Evolutionary conservation across 2,888 invertebrate genomes (phyloP).

Genomic region (Endotricha flammealis): DNA sequence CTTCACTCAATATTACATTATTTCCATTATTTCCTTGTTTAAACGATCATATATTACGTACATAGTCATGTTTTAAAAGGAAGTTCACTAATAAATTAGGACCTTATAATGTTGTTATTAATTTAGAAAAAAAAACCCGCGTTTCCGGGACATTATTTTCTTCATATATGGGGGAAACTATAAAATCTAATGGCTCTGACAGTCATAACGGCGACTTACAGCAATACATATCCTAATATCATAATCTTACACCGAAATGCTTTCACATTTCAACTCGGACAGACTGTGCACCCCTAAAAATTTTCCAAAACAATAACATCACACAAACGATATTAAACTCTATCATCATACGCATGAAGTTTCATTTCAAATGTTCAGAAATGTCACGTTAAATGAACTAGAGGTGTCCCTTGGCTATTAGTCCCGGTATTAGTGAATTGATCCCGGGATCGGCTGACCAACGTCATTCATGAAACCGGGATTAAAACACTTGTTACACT

Average conservation of each 20-base stretch:
- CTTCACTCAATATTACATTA: too few species aligned
- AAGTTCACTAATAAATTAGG: too few species aligned
- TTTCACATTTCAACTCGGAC: slow-evolving; percentile 59
- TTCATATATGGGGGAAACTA: slow-evolving; percentile 38
- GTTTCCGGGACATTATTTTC: slow-evolving; percentile 18
- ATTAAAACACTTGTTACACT: slow-evolving; percentile 63
- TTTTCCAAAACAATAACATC: slow-evolving; percentile 29
- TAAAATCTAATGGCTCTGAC: slow-evolving; percentile 34
- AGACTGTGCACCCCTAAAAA: slow-evolving; percentile 50
- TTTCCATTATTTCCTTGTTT: too few species aligned
- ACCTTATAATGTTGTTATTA: too few species aligned
- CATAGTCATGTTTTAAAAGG: too few species aligned
- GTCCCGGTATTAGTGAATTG: slow-evolving; percentile 66
- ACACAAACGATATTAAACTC: slow-evolving; percentile 27
- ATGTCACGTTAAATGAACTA: slow-evolving; percentile 30
- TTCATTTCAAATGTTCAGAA: slow-evolving; percentile 1
- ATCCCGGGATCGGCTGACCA: slow-evolving; percentile 71
- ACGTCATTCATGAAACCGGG: slow-evolving; percentile 63
- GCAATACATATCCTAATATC: slow-evolving; percentile 58
- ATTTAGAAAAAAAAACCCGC: too few species aligned
- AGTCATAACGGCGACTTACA: slow-evolving; percentile 46
- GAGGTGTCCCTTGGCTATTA: slow-evolving; percentile 56
- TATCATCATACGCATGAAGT: slow-evolving; percentile 13
- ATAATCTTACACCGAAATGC: slow-evolving; percentile 77
- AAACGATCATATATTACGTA: too few species aligned